Percentiles rank a stretch among this genome's conserved stretches.
Conservation (phyloP, 2,888 invertebrate species). For the Agrotis exclamationis region DNA sequence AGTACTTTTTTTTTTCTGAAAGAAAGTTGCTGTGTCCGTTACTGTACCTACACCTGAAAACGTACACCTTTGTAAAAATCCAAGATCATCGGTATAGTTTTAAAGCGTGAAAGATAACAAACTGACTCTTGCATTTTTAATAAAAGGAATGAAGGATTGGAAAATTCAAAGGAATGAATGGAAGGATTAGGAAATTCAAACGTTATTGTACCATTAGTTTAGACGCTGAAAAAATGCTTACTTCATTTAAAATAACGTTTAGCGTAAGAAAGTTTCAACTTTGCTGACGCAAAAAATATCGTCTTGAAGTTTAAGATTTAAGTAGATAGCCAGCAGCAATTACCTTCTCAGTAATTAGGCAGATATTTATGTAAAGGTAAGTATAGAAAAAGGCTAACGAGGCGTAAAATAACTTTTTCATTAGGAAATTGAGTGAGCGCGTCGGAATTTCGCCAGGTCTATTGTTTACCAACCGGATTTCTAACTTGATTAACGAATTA, state of each 20-base stretch:
- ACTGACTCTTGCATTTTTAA: too few species aligned
- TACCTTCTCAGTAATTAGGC: slow-evolving; percentile 41
- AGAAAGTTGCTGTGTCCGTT: too few species aligned
- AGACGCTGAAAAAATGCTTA: slow-evolving; percentile 13
- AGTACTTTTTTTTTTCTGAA: too few species aligned
- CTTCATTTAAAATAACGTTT: slow-evolving; percentile 36
- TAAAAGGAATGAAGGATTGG: not conserved
- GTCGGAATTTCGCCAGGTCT: slow-evolving; percentile 68
- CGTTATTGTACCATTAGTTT: not conserved
- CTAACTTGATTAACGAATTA: slow-evolving; percentile 80
- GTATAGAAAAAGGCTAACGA: slow-evolving; percentile 59
- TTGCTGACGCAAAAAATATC: slow-evolving; percentile 51
- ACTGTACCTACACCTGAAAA: too few species aligned
- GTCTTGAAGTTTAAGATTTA: slow-evolving; percentile 24
- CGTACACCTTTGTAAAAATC: too few species aligned
- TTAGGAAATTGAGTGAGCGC: slow-evolving; percentile 64
- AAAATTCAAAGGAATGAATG: slow-evolving; percentile 15
- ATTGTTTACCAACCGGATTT: slow-evolving; percentile 77
- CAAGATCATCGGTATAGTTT: too few species aligned
- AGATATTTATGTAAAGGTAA: slow-evolving; percentile 46
- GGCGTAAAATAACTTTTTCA: slow-evolving; percentile 68
- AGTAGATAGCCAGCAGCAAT: slow-evolving; percentile 36
- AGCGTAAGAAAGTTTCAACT: slow-evolving; percentile 34
- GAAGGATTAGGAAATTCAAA: slow-evolving; percentile 7
- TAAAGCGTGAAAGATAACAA: too few species aligned